Evolutionary conservation across 1,140 invertebrate genomes (phyloP), one percentile per base, ranked within the genome.

Genomic region (Microplitis mediator): DNA sequence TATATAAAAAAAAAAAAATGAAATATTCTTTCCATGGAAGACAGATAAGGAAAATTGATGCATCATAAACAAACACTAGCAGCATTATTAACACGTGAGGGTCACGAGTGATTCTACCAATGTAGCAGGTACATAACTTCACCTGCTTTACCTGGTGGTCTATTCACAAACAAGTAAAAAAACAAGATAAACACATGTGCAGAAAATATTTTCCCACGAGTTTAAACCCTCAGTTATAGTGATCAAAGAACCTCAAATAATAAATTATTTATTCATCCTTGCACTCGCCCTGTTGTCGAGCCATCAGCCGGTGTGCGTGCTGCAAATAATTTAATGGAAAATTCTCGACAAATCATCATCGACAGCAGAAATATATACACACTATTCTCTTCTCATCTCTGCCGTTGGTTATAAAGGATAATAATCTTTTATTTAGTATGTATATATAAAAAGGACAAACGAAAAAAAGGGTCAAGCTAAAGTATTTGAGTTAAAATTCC

Each of bases 81-180:
- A 72, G 52, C 61, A 50, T 71, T 31, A 72, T 60, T 32, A 65
- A 69, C 63, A 72, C 70, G 63, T 60, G 70, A 63, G 45, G 62
- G 70, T 72, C 70, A 70, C 68, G 58, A 61, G 70, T 36, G 39
- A 45, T 11, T 9, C 6, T 45, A 9, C 39, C 8, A 23, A 8
- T 34, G 6, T 72, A 52, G 39, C 63, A 72, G 63, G 63, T 72
- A 67, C 6, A 65, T 56, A 61, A 11, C 45, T 60, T 63, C 70
- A 72, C 70, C 70, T 72, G 70, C 51, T 72, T 34, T 34, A 65
- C 11, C n/a, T 32, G 31, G 58, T 45, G 11, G 51, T 39, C 23
- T 36, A 52, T 52, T 32, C 14, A 71, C 8, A 16, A 54, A 50
- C 31, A 50, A 52, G 16, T 35, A 36, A n/a, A 14, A 34, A 23